Evolutionary conservation across 2,888 invertebrate genomes (phyloP), one percentile per base, ranked within the genome.

Genomic region (Agrypnus murinus): DNA sequence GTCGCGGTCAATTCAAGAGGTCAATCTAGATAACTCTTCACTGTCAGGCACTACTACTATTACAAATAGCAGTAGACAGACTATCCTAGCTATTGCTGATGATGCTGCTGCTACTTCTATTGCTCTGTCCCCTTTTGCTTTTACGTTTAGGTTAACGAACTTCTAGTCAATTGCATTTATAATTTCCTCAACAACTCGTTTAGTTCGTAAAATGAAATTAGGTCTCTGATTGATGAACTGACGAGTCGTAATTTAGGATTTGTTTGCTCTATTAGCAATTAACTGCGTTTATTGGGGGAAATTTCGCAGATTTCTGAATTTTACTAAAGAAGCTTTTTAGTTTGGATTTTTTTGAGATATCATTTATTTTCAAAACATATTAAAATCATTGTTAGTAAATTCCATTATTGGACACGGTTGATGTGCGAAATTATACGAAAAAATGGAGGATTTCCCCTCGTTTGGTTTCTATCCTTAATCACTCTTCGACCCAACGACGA

Each of bases 161-260:
- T 48, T 59, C 31, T 19, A 58, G 32, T n/a, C 66, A 59, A 66
- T 59, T 66, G 66, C 66, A 50, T 66, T 66, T 59, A 36, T 66
- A 66, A 66, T 66, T 59, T 32, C 59, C 57, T 48, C 66, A 59
- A 58, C 66, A 50, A 58, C 46, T 58, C 58, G 65, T 57, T 65
- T 48, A 48, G 58, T 48, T 46, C 2, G 34, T 65, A 65, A n/a
- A 25, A 65, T 55, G 40, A 65, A 65, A 55, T 65, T 65, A 65
- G 43, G 25, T 40, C 55, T 40, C 55, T 40, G 65, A 65, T 65
- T 65, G 45, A 55, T 57, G 55, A 36, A 55, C 17, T 65, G 45
- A 55, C 53, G 40, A 63, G 48, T 48, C 45, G 43, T 31, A 36
- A 50, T 50, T 63, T 19, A 63, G 62, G 50, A 63, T 63, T 50